A percentile compares a stretch with the other conserved stretches of the same genome.
These are phyloP conservation scores for Rana temporaria DNA, from an alignment of 2,113 vertebrate species.

Conservation along the genomic window DNA sequence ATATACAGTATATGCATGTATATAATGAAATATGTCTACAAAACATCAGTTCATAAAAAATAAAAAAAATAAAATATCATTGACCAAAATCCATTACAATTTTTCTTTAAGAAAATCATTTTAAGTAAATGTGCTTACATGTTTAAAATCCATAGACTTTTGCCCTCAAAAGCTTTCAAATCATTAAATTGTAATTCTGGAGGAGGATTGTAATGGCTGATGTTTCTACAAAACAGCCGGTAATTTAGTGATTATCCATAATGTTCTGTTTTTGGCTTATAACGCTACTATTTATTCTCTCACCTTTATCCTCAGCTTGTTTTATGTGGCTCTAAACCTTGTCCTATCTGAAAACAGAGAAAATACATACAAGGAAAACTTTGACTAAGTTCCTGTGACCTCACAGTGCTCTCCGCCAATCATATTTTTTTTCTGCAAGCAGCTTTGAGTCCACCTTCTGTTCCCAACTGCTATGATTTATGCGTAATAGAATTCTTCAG, in stretches of 20 bases:
- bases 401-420: neutral
- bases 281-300: neutral
- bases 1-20: no score
- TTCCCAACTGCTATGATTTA: neutral
- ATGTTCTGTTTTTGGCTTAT: conserved; percentile 19
- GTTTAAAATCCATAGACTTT: no score
- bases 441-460: neutral
- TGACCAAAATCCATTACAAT: no score
- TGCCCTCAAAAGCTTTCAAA: neutral
- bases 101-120: no score
- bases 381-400: neutral
- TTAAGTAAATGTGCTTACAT: no score
- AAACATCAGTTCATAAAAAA: no score
- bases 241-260: neutral
- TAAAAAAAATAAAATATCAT: no score
- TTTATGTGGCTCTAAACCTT: neutral
- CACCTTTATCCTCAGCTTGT: neutral
- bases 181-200: neutral
- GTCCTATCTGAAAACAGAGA: neutral
- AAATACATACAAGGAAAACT: neutral
- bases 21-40: no score
- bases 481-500: neutral
- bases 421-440: neutral
- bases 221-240: neutral
- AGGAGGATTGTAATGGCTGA: conserved; percentile 8